Evolutionary conservation across 1,140 invertebrate species (phyloP).

Genomic region (Euschistus heros): DNA sequence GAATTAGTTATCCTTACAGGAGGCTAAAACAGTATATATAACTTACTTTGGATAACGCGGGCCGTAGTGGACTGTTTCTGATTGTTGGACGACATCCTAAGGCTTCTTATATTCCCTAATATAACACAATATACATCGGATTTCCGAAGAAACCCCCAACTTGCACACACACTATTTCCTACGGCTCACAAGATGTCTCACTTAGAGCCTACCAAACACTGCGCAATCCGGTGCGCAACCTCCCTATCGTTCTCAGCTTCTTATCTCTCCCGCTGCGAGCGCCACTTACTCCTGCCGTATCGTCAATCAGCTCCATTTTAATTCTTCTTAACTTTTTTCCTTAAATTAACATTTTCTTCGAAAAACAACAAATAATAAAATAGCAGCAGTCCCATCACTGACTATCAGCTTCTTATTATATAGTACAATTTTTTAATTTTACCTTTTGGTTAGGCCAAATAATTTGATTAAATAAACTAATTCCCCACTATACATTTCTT

Average conservation of each 20-base stretch:
- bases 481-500: too few species aligned
- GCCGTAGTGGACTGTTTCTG: constrained; percentile 59
- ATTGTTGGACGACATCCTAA: constrained; percentile 44
- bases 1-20: neutral
- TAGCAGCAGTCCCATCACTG: too few species aligned
- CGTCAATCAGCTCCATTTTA: too few species aligned
- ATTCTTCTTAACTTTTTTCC: too few species aligned
- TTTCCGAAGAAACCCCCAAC: constrained; percentile 27
- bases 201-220: constrained; percentile 25
- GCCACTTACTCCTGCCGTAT: neutral
- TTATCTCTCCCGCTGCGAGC: neutral
- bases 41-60: constrained; percentile 62
- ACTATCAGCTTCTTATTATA: too few species aligned
- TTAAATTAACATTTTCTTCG: too few species aligned
- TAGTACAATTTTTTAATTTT: too few species aligned
- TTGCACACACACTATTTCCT: constrained; percentile 26
- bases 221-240: constrained; percentile 26
- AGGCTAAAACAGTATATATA: constrained; percentile 13
- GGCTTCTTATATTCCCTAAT: constrained; percentile 10
- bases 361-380: too few species aligned
- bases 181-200: constrained; percentile 25
- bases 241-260: constrained; percentile 6
- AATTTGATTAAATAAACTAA: too few species aligned
- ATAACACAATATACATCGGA: constrained; percentile 30
- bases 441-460: too few species aligned